Evolutionary conservation across 2,888 invertebrate genomes (phyloP).

Genomic region (Ophion slaviceki): DNA sequence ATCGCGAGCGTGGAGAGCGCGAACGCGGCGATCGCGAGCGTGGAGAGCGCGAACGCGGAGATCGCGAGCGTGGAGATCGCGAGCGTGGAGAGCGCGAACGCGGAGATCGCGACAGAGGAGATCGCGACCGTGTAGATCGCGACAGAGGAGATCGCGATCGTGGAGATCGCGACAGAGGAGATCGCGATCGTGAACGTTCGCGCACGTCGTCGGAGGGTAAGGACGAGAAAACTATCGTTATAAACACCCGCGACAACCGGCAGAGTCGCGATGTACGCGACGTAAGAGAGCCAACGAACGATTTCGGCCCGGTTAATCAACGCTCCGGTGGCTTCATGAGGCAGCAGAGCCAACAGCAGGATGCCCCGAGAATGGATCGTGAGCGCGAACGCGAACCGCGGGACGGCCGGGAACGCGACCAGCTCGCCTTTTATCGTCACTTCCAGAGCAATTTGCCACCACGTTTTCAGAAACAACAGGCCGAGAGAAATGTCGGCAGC

Average conservation of each 20-base stretch:
- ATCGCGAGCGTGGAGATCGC: conserved; percentile 70
- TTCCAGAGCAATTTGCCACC: conserved; percentile 94
- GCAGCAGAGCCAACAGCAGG: conserved; percentile 65
- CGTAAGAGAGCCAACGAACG: conserved; percentile 56
- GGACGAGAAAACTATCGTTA: conserved; percentile 70
- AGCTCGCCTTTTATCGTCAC: conserved; percentile 88
- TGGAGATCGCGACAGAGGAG: conserved; percentile 22
- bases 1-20: conserved; percentile 83
- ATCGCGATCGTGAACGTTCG: conserved; percentile 82
- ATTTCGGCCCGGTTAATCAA: conserved; percentile 68
- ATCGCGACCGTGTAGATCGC: conserved; percentile 69
- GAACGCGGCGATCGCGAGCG: conserved; percentile 81
- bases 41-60: conserved; percentile 49
- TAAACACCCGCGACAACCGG: conserved; percentile 63
- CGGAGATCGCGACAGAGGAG: conserved; percentile 48
- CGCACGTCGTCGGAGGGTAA: conserved; percentile 81
- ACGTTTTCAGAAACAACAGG: conserved; percentile 91
- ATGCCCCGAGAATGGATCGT: conserved; percentile 69
- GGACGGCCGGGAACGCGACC: conserved; percentile 84
- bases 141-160: conserved; percentile 72
- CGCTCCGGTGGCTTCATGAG: conserved; percentile 71
- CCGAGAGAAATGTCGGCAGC: conserved; percentile 77
- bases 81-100: conserved; percentile 69
- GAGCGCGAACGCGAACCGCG: conserved; percentile 79
- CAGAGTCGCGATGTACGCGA: conserved; percentile 28